phyloP scores from a whole-genome alignment of 2,888 invertebrate species.

The Brenthis hecate region DNA sequence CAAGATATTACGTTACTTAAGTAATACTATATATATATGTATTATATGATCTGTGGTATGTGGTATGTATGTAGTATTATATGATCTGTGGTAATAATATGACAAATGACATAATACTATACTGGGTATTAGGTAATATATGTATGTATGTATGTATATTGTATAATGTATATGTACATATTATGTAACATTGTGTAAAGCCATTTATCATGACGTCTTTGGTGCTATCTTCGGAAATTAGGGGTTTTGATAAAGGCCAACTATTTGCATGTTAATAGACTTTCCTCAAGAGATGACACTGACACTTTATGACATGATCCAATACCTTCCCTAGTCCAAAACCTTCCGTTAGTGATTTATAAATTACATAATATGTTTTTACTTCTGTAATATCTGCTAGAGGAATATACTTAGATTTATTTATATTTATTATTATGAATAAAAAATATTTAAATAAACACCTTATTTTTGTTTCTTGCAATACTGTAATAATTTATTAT shows the following conservation, averaged over 20 bases:
- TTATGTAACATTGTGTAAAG: background rate
- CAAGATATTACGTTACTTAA: too few species aligned
- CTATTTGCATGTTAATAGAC: constrained; percentile 10
- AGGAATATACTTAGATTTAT: too few species aligned
- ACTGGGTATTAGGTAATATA: too few species aligned
- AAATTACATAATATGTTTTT: background rate
- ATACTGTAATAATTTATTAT: background rate
- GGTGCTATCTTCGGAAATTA: constrained; percentile 15
- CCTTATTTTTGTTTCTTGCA: background rate
- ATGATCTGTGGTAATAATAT: too few species aligned
- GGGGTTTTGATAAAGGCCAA: constrained; percentile 9
- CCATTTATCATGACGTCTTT: constrained; percentile 1
- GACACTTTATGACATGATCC: background rate
- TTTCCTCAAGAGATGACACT: constrained; percentile 1
- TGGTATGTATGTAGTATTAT: too few species aligned
- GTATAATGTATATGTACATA: background rate
- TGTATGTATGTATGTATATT: background rate
- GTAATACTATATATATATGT: too few species aligned
- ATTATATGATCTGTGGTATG: too few species aligned
- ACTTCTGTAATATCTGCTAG: background rate
- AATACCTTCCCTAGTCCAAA: background rate
- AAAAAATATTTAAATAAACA: too few species aligned
- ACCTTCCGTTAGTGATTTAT: background rate
- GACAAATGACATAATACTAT: too few species aligned
- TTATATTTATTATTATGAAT: too few species aligned